Base-by-base conservation (phyloP, 2,113 vertebrate genomes). In the Eptesicus fuscus region DNA sequence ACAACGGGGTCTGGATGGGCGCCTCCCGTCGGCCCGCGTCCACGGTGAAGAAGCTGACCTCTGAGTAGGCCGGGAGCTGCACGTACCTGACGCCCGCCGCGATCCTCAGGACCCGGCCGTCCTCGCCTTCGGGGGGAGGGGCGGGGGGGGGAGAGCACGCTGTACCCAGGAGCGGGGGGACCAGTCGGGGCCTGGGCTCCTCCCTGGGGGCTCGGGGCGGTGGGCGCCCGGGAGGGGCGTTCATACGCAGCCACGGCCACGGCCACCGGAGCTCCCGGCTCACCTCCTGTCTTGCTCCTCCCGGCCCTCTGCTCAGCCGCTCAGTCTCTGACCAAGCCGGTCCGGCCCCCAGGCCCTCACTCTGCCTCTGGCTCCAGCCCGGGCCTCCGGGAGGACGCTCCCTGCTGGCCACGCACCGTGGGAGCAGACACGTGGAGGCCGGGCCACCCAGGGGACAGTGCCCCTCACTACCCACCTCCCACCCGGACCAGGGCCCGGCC, bases 1-100 rank as follows among this genome's bases (percentile, higher is more conserved):
- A 98, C 98, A 97, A 96, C 2, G 98, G 96, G 17, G 96, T 98
- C 94, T 96, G 94, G 61, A 97, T 65, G 49, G 69, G 65, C 2
- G 49, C 80, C 86, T 92, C 96, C 37, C 18, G 47, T 2, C 84
- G 91, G 59, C 95, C 94, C 88, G 96, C 92, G 20, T 97, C 96
- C 67, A 88, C 92, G 40, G 96, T 90, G 67, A 93, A 90, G 25
- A 97, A 97, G 95, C 67, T 97, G 92, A 93, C n/a, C 67, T 88
- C 25, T 0, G 95, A 96, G 93, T 49, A 86, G 0, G 22, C 96
- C 0, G 87, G 73, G 32, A 96, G 83, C 87, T 95, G 88, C 63
- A 76, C 67, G 0, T 82, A 94, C 78, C 95, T 91, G 84, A 98
- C 51, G 22, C 94, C 98, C 7, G 96, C 94, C 0, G 74, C 73